phyloP scores from a whole-genome alignment of 1,140 invertebrate genomes.

The Acyrthosiphon pisum region DNA sequence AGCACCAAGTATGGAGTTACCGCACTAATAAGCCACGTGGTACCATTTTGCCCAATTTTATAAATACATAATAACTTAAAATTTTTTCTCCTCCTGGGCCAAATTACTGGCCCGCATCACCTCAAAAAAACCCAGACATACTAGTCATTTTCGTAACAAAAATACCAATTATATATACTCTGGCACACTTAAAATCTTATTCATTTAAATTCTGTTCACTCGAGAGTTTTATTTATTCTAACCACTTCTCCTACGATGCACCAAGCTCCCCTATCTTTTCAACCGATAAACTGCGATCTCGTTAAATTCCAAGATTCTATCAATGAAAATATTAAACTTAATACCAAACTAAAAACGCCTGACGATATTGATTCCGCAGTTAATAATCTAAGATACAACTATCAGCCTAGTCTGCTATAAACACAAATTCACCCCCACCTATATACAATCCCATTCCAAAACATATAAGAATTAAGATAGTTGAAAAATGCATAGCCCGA shows the following conservation, averaged over 20 bases:
- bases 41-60: slow-evolving; percentile 58
- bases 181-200: not conserved
- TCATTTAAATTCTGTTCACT: not conserved
- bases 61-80: slow-evolving; percentile 49
- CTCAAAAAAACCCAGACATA: slow-evolving; percentile 15
- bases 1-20: slow-evolving; percentile 58
- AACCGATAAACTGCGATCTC: not conserved
- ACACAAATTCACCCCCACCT: not conserved
- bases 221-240: not conserved
- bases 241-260: not conserved
- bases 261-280: not conserved
- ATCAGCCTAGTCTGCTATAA: not conserved
- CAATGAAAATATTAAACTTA: not conserved
- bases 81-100: slow-evolving; percentile 56
- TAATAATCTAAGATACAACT: slow-evolving; percentile 11
- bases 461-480: too few relatives aligned
- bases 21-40: slow-evolving; percentile 62
- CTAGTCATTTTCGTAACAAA: slow-evolving; percentile 13
- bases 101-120: slow-evolving; percentile 26
- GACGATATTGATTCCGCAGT: not conserved
- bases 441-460: not conserved
- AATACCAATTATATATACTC: not conserved
- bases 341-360: not conserved
- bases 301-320: not conserved
- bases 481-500: too few relatives aligned